phyloP scores from a whole-genome alignment of 1,140 invertebrate species.

The Drosophila miranda region DNA sequence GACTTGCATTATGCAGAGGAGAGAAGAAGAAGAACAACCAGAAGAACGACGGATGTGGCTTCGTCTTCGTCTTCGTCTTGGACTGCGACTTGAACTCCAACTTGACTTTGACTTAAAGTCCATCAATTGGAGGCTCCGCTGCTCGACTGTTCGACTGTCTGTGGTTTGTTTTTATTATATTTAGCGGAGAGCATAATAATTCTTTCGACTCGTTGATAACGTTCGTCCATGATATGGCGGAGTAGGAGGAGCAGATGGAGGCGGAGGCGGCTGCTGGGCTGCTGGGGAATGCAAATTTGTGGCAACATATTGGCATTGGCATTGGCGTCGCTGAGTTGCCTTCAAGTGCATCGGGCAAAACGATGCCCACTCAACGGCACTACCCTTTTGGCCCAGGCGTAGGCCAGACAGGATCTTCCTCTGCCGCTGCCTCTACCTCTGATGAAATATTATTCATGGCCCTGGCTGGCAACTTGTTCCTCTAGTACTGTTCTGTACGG shows the following conservation, averaged over 20 bases:
- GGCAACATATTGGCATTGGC: constrained; percentile 22
- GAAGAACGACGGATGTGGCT: constrained; percentile 44
- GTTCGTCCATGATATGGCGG: constrained; percentile 51
- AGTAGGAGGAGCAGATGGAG: background rate
- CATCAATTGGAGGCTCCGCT: constrained; percentile 62
- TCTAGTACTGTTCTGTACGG: constrained; percentile 9
- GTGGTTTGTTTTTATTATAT: constrained; percentile 81
- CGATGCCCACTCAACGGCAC: constrained; percentile 54
- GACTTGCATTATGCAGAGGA: constrained; percentile 49
- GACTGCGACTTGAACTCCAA: constrained; percentile 74
- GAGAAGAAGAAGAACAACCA: background rate
- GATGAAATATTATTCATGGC: constrained; percentile 81
- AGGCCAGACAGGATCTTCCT: constrained; percentile 63
- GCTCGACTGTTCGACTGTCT: constrained; percentile 30
- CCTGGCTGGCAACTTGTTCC: constrained; percentile 70
- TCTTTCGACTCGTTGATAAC: constrained; percentile 67
- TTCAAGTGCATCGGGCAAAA: constrained; percentile 67
- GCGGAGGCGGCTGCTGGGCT: constrained; percentile 1
- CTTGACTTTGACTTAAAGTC: constrained; percentile 80
- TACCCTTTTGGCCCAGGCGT: constrained; percentile 58
- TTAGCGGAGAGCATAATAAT: constrained; percentile 81
- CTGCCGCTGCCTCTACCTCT: constrained; percentile 10
- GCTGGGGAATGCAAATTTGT: constrained; percentile 56
- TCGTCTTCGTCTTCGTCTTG: constrained; percentile 29
- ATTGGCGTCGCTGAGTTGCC: constrained; percentile 73